Percentiles rank a stretch among this genome's conserved stretches.
Evolutionary conservation across 2,797 vertebrate species (phyloP).

Genomic region (Pristis pectinata): DNA sequence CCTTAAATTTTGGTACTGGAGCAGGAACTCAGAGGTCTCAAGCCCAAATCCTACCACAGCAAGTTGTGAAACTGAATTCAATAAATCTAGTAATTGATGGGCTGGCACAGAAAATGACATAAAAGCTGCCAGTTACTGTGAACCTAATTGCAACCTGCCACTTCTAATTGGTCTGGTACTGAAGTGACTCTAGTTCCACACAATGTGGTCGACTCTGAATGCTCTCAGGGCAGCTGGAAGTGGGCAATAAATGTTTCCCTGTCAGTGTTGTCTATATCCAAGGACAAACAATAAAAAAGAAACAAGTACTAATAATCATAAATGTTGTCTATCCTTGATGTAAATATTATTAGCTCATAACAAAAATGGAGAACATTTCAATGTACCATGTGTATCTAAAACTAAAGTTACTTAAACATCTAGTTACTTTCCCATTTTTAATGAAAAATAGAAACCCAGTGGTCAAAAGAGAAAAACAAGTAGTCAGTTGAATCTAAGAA

Average conservation of each 20-base stretch:
- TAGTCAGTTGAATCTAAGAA: not conserved
- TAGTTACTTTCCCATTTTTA: not conserved
- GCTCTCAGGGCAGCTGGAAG: not conserved
- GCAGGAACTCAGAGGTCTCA: not conserved
- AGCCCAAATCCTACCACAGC: not conserved
- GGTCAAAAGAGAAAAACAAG: not conserved
- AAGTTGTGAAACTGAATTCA: not conserved
- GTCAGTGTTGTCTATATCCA: not conserved
- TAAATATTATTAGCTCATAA: not conserved
- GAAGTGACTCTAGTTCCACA: not conserved
- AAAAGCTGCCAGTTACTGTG: not conserved
- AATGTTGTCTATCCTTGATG: not conserved
- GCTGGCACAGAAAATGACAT: not conserved
- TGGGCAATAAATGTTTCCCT: conserved; percentile 8
- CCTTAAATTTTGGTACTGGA: not conserved
- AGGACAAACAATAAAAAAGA: not conserved
- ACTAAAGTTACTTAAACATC: not conserved
- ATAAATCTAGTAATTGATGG: not conserved
- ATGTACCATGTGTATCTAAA: not conserved
- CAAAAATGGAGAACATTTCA: not conserved
- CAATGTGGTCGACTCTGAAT: not conserved
- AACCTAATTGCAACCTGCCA: not conserved
- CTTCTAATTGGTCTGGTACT: not conserved
- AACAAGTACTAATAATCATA: not conserved
- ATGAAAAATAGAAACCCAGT: not conserved